phyloP scores from a whole-genome alignment of 2,797 vertebrate species.

The Rachycentron canadum region DNA sequence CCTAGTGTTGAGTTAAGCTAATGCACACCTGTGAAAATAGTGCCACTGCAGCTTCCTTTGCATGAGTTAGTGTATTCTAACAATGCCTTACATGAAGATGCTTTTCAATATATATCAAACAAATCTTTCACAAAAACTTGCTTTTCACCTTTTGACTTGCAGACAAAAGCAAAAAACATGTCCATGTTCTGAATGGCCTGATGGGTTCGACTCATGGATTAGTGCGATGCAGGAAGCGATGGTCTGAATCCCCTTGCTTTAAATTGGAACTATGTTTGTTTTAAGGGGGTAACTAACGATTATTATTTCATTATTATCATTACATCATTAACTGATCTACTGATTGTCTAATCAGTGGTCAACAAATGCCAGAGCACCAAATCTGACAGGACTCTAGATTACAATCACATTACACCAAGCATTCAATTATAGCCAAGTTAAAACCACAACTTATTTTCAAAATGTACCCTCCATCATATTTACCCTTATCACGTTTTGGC shows the following conservation, averaged over 20 bases:
- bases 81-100: too few relatives aligned
- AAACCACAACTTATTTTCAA: too few relatives aligned
- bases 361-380: too few relatives aligned
- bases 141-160: background rate
- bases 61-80: conserved; percentile 12
- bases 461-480: too few relatives aligned
- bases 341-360: background rate
- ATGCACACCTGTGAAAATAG: conserved; percentile 68
- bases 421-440: too few relatives aligned
- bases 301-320: too few relatives aligned
- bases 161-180: conserved; percentile 8
- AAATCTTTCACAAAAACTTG: too few relatives aligned
- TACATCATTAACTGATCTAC: background rate
- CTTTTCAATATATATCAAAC: background rate
- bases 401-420: too few relatives aligned
- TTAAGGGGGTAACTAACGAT: background rate
- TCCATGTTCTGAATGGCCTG: background rate
- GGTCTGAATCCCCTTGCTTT: background rate
- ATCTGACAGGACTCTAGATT: too few relatives aligned
- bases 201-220: background rate
- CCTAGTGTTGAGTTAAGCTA: conserved; percentile 34
- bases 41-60: conserved; percentile 19
- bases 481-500: too few relatives aligned
- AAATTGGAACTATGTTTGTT: background rate
- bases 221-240: background rate